A percentile compares a stretch with the other conserved stretches of the same genome.
Evolutionary conservation across 2,113 vertebrate genomes (phyloP).

Genomic region (Myotis brandtii): DNA sequence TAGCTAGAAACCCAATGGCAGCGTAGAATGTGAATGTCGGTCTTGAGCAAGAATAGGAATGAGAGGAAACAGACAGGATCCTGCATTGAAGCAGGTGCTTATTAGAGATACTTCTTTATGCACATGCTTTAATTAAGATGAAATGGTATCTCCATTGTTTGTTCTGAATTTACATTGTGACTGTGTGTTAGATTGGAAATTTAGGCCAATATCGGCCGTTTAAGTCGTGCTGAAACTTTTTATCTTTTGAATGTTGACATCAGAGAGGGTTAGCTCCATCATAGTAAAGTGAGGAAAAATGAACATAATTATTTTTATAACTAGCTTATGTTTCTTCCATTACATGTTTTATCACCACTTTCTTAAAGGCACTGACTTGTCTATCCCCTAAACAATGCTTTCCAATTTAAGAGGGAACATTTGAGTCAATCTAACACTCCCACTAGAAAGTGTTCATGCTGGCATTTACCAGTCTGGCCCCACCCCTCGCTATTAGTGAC

Average conservation of each 20-base stretch:
- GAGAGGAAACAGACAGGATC: background rate
- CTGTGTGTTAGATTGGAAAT: background rate
- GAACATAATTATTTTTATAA: background rate
- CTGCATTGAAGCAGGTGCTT: background rate
- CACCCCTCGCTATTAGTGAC: background rate
- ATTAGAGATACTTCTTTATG: background rate
- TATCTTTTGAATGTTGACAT: background rate
- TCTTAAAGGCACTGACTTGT: background rate
- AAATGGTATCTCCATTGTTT: background rate
- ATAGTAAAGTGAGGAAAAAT: background rate
- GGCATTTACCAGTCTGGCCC: background rate
- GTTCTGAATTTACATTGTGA: background rate
- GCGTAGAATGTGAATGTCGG: background rate
- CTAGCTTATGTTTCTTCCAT: background rate
- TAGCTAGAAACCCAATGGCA: conserved; percentile 37
- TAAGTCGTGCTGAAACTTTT: background rate
- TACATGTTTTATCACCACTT: background rate
- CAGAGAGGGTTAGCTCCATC: background rate
- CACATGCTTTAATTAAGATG: background rate
- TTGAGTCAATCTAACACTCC: background rate
- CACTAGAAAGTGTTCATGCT: background rate
- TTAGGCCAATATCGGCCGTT: background rate
- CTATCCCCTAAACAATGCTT: background rate
- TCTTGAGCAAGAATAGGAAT: background rate
- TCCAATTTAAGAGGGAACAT: background rate